phyloP scores from a whole-genome alignment of 2,888 invertebrate genomes.

The Aelia acuminata region DNA sequence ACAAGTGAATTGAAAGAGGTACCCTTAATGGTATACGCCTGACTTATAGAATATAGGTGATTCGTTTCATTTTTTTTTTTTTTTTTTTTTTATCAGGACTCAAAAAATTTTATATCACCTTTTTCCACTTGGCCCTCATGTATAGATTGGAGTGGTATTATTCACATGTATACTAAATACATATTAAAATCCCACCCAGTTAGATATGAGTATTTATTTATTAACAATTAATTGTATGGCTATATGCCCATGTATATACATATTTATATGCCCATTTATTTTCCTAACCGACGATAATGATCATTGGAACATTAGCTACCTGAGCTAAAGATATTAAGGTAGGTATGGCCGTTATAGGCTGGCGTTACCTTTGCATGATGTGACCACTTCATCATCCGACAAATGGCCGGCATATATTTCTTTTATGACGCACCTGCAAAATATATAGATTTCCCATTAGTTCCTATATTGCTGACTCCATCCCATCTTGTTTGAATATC shows the following conservation, averaged over 20 bases:
- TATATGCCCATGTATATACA: not conserved
- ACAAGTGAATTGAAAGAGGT: too few relatives aligned
- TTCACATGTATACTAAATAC: too few relatives aligned
- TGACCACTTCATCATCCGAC: constrained; percentile 48
- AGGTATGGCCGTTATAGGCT: not conserved
- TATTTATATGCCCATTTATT: not conserved
- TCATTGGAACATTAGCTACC: not conserved
- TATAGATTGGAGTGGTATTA: too few relatives aligned
- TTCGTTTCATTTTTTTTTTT: too few relatives aligned
- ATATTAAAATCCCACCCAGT: too few relatives aligned
- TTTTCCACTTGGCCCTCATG: too few relatives aligned
- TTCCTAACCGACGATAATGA: not conserved
- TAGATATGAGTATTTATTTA: too few relatives aligned
- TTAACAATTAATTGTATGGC: too few relatives aligned
- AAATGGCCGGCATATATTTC: constrained; percentile 56
- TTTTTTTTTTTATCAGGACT: too few relatives aligned
- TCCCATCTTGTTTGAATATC: not conserved
- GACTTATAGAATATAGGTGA: too few relatives aligned
- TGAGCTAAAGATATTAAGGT: not conserved
- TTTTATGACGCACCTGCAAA: constrained; percentile 60
- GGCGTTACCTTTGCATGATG: constrained; percentile 55
- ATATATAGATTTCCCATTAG: constrained; percentile 39
- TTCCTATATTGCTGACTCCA: not conserved
- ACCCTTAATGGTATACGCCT: too few relatives aligned
- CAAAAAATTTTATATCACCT: too few relatives aligned